Evolutionary conservation across 2,888 invertebrate species (phyloP), one percentile per base, ranked within the genome.

Genomic region (Hemaris fuciformis): DNA sequence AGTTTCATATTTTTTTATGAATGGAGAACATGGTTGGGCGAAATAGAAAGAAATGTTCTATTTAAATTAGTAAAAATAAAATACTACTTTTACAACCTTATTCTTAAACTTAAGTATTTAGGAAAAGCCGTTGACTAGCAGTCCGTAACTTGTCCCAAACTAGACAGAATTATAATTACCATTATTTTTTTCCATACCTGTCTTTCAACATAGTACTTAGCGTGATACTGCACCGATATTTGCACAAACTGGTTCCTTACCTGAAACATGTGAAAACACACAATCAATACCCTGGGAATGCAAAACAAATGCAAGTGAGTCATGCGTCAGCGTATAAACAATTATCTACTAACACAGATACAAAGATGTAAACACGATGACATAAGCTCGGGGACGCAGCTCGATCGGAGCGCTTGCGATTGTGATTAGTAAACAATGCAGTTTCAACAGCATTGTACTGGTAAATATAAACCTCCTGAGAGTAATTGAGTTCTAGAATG

Each of bases 341-440:
- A 53, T 53, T 7, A 53, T 4, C 31, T 38, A 38, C 13, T n/a
- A 38, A 18, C 20, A 18, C 27, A 22, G 20, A 53, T 27, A 53
- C 53, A 18, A 8, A 6, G 18, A 53, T 31, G 31, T 53, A 53
- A 31, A 31, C 53, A 53, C 10, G 18, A 31, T 53, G 53, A 53
- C 53, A 53, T 53, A 53, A 53, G 27, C 53, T 53, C 31, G 15
- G 53, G 31, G 27, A 53, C 31, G 18, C 8, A 53, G 10, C 8
- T 53, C 53, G 18, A 31, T 15, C 25, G 20, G 48, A 53, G 48
- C 48, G 15, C 1, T 20, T 45, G 20, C 45, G 20, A 48, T 25
- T 53, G 43, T 43, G 20, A 43, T 53, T 53, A 18, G 31, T 53
- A 53, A 53, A 53, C 53, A 20, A 53, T 53, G 18, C 31, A 31